Conservation (phyloP, 1,140 invertebrate species). For the Pachypsylla venusta region DNA sequence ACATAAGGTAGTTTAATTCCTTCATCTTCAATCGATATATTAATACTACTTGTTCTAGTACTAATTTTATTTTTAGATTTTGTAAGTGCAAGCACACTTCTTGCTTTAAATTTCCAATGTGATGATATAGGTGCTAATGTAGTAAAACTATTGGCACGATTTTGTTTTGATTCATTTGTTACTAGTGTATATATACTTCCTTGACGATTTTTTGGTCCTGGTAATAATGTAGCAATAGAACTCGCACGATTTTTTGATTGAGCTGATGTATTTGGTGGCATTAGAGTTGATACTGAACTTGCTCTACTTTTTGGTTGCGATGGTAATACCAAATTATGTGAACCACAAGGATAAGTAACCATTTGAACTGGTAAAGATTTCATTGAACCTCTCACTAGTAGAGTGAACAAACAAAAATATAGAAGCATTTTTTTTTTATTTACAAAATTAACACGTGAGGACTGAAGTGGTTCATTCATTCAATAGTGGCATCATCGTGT, state of each 20-base stretch:
- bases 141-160: not conserved
- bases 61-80: not conserved
- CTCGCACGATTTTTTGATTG: not conserved
- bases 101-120: not conserved
- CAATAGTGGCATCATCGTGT: no score
- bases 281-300: constrained; percentile 1
- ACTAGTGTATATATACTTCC: not conserved
- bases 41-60: not conserved
- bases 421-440: no score
- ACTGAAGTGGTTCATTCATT: no score
- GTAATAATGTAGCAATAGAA: not conserved
- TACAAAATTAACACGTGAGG: no score
- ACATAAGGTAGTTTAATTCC: no score
- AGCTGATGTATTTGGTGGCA: not conserved
- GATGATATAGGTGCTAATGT: not conserved
- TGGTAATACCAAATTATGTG: not conserved
- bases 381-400: not conserved
- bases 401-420: no score
- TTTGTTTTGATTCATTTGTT: not conserved
- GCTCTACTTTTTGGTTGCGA: not conserved
- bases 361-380: not conserved
- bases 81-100: not conserved
- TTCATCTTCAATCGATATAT: no score
- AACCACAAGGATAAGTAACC: not conserved
- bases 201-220: not conserved